These are phyloP conservation scores for Porites cylindrica DNA, from an alignment of 92 coral and sea anemone species.

Conservation along the genomic window DNA sequence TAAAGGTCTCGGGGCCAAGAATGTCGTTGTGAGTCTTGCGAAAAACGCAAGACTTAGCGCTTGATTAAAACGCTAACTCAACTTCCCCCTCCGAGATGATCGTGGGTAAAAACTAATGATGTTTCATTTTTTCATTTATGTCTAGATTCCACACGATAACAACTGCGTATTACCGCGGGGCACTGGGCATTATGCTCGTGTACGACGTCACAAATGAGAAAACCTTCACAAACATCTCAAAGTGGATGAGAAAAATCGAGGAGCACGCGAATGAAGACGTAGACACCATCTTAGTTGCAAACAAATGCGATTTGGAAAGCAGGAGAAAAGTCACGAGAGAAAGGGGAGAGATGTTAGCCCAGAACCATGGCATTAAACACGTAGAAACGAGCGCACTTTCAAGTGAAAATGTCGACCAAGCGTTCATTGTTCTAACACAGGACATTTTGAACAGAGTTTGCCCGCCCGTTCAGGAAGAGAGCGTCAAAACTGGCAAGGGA, in stretches of 20 bases:
- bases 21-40: not conserved
- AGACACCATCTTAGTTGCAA: constrained; percentile 88
- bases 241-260: constrained; percentile 95
- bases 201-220: constrained; percentile 97
- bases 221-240: constrained; percentile 88
- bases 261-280: constrained; percentile 99
- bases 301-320: constrained; percentile 91
- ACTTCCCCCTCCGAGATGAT: not conserved
- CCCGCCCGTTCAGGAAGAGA: constrained; percentile 93
- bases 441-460: constrained; percentile 95
- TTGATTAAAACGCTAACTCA: not conserved
- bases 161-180: constrained; percentile 98
- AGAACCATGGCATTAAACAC: constrained; percentile 70
- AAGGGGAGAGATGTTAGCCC: constrained; percentile 87
- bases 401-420: constrained; percentile 85
- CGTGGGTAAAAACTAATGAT: not conserved
- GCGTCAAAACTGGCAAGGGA: constrained; percentile 71
- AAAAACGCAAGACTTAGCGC: not conserved
- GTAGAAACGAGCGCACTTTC: constrained; percentile 95
- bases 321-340: constrained; percentile 77
- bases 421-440: constrained; percentile 83
- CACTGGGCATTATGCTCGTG: constrained; percentile 96
- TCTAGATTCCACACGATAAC: constrained; percentile 97
- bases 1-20: too few relatives aligned
- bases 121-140: not conserved